Percentiles rank a stretch among this genome's conserved stretches.
Conservation (phyloP, 2,797 vertebrate species). For the Sebastes cheni region DNA sequence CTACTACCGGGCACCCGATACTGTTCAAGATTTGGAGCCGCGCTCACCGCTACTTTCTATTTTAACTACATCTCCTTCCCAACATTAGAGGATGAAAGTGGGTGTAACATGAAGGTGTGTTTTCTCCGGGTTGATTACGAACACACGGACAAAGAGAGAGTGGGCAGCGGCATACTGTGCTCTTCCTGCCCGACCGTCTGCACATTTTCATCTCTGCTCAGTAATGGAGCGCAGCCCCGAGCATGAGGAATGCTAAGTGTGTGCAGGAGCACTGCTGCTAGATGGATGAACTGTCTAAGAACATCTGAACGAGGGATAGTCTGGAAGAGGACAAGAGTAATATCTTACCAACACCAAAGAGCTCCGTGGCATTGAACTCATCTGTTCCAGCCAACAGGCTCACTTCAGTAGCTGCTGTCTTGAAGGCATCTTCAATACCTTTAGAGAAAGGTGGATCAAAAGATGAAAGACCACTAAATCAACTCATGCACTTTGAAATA, state of each 20-base stretch:
- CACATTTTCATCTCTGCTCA: slow-evolving; percentile 49
- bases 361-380: slow-evolving; percentile 95
- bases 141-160: slow-evolving; percentile 21
- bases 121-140: slow-evolving; percentile 39
- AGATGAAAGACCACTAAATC: slow-evolving; percentile 5
- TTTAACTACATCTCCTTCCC: not conserved
- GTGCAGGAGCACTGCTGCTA: slow-evolving; percentile 42
- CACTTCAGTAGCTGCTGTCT: slow-evolving; percentile 95
- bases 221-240: slow-evolving; percentile 49
- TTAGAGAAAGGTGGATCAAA: slow-evolving; percentile 18
- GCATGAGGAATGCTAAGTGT: slow-evolving; percentile 61
- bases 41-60: too few relatives aligned
- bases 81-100: not conserved
- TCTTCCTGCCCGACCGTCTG: slow-evolving; percentile 45
- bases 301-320: slow-evolving; percentile 53
- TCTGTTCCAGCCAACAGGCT: slow-evolving; percentile 94
- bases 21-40: too few relatives aligned
- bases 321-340: slow-evolving; percentile 11
- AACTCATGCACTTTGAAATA: not conserved
- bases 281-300: slow-evolving; percentile 56
- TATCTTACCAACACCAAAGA: slow-evolving; percentile 95
- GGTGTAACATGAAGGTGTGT: slow-evolving; percentile 10
- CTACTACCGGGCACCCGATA: too few relatives aligned
- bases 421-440: slow-evolving; percentile 98
- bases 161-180: slow-evolving; percentile 5